Conservation (phyloP, 2,888 invertebrate species). For the Nebria brevicollis region DNA sequence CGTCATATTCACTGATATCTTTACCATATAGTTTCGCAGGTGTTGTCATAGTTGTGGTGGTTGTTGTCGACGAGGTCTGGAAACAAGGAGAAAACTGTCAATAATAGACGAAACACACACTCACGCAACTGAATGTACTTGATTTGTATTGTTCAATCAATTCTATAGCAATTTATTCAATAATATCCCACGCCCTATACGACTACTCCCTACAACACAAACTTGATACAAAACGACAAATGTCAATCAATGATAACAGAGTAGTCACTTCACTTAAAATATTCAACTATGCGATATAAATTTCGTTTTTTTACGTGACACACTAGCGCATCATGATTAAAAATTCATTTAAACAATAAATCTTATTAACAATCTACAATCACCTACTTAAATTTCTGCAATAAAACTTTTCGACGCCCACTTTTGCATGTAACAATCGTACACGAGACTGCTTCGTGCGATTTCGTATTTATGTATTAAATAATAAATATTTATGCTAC, state of each 20-base stretch:
- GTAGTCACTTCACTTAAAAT: not conserved
- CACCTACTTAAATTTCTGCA: constrained; percentile 44
- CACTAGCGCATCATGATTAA: not conserved
- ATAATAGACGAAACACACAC: constrained; percentile 44
- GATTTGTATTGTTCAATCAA: constrained; percentile 14
- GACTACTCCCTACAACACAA: constrained; percentile 55
- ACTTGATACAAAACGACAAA: constrained; percentile 50
- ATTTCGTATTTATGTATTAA: constrained; percentile 12
- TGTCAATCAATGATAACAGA: constrained; percentile 33
- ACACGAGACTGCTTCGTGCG: constrained; percentile 15
- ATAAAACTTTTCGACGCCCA: constrained; percentile 41
- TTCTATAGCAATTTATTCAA: constrained; percentile 43
- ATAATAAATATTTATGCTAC: not conserved
- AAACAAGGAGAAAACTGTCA: constrained; percentile 20
- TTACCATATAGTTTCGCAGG: constrained; percentile 90
- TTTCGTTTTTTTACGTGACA: not conserved
- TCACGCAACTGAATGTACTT: constrained; percentile 18
- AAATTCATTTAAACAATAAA: not conserved
- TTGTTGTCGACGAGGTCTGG: constrained; percentile 89
- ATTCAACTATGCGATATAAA: not conserved
- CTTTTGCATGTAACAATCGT: constrained; percentile 33
- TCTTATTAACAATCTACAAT: constrained; percentile 24
- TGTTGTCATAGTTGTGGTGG: constrained; percentile 89
- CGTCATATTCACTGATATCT: constrained; percentile 90
- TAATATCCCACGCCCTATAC: constrained; percentile 55